Evolutionary conservation across 2,113 vertebrate species (phyloP), one percentile per base, ranked within the genome.

Genomic region (Lophius piscatorius): DNA sequence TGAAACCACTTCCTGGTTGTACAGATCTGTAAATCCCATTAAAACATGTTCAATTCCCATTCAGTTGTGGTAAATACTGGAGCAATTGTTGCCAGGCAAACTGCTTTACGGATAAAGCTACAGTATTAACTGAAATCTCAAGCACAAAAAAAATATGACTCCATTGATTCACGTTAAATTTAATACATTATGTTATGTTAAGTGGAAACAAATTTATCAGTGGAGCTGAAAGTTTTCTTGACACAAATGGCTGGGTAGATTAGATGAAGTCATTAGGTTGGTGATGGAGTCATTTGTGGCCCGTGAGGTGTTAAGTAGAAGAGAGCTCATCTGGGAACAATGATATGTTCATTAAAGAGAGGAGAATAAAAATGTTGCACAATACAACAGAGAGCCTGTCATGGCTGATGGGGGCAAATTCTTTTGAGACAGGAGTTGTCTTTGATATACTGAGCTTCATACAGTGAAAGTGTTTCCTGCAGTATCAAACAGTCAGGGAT

Each of bases 311-410:
- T 76, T 81, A 56, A 81, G 65, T 50, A 41, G 57, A 60, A 78
- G 71, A 79, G 51, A 47, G 69, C 81, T 74, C 71, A 80, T 65
- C 61, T 52, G 68, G 65, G 70, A 83, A 76, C 80, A 78, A 78
- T 82, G 52, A 82, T 44, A 51, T 70, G 47, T 74, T 79, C 35
- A 36, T 66, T 70, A 78, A 76, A 55, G 54, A 60, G 59, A 65
- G 46, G 59, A 70, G 70, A 71, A 76, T 76, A 54, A 68, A 68
- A 71, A 54, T 36, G 58, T 46, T 62, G 68, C 65, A 63, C 26
- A 63, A 48, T 62, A 54, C 34, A 70, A 29, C 28, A 59, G 51
- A 71, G 59, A 76, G 67, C 7, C 70, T 66, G 76, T 76, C 74
- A 74, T 69, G 33, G 68, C 63, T 68, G 79, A 76, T 55, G 44